Evolutionary conservation across 2,797 vertebrate species (phyloP).

Genomic region (Rhynchonycteris naso): DNA sequence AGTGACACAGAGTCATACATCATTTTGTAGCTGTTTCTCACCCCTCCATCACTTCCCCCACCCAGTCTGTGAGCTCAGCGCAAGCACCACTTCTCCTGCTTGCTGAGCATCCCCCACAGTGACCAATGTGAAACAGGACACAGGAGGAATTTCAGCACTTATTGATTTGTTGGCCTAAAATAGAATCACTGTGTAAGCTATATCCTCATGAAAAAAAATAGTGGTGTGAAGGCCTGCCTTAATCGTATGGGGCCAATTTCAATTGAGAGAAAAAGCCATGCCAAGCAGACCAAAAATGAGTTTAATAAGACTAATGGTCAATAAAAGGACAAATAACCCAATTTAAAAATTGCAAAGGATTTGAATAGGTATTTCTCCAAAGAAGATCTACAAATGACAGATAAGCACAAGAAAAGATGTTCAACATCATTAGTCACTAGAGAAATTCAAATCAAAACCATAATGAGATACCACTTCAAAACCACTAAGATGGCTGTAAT

Average conservation of each 20-base stretch:
- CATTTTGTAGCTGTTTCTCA: background rate
- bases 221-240: background rate
- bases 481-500: background rate
- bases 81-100: background rate
- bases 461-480: background rate
- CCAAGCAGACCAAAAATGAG: background rate
- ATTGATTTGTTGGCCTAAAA: background rate
- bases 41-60: background rate
- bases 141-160: slow-evolving; percentile 45
- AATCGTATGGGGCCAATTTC: slow-evolving; percentile 29
- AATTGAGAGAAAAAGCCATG: background rate
- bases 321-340: slow-evolving; percentile 35
- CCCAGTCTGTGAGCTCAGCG: background rate
- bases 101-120: background rate
- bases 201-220: slow-evolving; percentile 10
- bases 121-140: background rate
- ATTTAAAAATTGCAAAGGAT: slow-evolving; percentile 12
- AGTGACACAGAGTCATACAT: background rate
- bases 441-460: slow-evolving; percentile 39
- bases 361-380: slow-evolving; percentile 7
- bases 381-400: background rate
- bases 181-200: background rate
- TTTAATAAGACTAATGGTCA: background rate
- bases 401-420: slow-evolving; percentile 48
- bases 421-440: background rate